Evolutionary conservation across 1,140 invertebrate species (phyloP).

Genomic region (Aphidius gifuensis): DNA sequence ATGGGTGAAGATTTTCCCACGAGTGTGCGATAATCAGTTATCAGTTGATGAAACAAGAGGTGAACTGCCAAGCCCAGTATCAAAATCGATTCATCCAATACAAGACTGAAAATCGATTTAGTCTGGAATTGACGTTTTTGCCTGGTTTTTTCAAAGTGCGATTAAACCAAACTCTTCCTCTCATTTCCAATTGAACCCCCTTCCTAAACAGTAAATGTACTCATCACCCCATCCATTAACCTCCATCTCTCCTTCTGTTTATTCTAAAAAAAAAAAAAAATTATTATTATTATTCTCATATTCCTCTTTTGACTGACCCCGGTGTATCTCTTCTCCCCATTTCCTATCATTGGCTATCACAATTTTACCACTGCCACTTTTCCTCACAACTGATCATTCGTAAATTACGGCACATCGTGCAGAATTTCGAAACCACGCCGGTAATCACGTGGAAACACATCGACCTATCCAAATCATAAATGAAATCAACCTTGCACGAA

Average conservation of each 20-base stretch:
- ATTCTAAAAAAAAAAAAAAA: too few relatives aligned
- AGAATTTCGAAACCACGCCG: constrained; percentile 2
- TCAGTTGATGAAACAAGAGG: constrained; percentile 1
- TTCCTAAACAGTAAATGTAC: too few relatives aligned
- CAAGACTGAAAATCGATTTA: constrained; percentile 10
- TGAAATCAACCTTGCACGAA: not conserved
- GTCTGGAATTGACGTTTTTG: constrained; percentile 16
- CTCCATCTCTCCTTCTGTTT: not conserved
- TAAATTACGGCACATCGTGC: constrained; percentile 9
- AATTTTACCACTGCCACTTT: too few relatives aligned
- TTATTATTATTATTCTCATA: too few relatives aligned
- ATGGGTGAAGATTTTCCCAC: not conserved
- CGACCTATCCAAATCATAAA: not conserved
- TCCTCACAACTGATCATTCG: not conserved
- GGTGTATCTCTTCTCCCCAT: too few relatives aligned
- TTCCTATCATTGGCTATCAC: too few relatives aligned
- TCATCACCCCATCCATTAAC: not conserved
- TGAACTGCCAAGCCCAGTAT: constrained; percentile 9
- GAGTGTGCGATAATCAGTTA: constrained; percentile 5
- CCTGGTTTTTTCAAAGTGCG: constrained; percentile 6
- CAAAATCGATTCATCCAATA: constrained; percentile 7
- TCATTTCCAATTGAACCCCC: too few relatives aligned
- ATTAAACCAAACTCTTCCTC: not conserved
- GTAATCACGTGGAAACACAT: constrained; percentile 12
- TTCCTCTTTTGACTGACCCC: too few relatives aligned